Evolutionary conservation across 2,888 invertebrate genomes (phyloP), one percentile per base, ranked within the genome.

Genomic region (Oligia fasciuncula): DNA sequence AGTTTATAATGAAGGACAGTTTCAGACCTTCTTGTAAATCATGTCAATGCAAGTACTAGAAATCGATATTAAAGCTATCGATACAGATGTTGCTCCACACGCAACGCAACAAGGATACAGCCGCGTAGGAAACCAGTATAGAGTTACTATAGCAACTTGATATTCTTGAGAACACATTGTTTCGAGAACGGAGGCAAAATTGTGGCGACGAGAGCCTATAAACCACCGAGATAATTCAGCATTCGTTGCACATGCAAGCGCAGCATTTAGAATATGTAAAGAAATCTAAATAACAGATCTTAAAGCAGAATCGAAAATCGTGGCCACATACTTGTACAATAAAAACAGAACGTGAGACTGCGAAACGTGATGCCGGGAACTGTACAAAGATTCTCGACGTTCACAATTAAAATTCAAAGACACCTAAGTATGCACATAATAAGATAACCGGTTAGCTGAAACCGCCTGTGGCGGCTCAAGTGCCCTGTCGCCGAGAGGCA

Each of bases 131-230:
- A 87, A 88, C 77, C 80, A 79, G 84, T 87, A 76, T 91, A 84
- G 71, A 85, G 83, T 89, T 89, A 88, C 91, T 85, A 43, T 13
- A 77, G 80, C 69, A 89, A 91, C 85, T 80, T 81, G 86, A 91
- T 89, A 91, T 88, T 90, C 89, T 87, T 89, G 89, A 86, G 89
- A 90, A 88, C 76, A 81, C 77, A 68, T 83, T 78, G 72, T 81
- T 79, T 82, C 79, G 75, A 77, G 79, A 88, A 73, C 63, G 17
- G 60, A 73, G 79, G 72, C 72, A 77, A 74, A 75, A 74, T 73
- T 74, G 73, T 75, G 43, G 72, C 60, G 35, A 71, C 76, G 76
- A 69, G 70, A 76, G 76, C 77, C 77, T 81, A 78, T 79, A 76
- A 73, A 87, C 46, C 67, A 70, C 43, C 17, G n/a, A 60, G 43